These are phyloP conservation scores for Vanessa cardui DNA, from an alignment of 2,888 invertebrate genomes.

Conservation along the genomic window DNA sequence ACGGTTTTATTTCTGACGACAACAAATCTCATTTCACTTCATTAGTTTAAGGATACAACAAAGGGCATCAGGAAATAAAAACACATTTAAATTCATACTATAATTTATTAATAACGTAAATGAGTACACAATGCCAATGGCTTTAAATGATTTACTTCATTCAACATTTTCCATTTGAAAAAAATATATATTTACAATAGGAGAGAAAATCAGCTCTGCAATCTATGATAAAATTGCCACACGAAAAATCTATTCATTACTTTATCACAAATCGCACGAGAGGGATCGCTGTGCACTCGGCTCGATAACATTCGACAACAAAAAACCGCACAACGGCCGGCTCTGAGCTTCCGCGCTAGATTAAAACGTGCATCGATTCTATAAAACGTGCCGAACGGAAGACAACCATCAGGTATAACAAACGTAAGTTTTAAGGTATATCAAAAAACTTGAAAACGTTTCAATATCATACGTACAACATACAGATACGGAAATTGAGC, in stretches of 20 bases:
- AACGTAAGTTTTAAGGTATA: constrained; percentile 87
- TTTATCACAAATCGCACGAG: constrained; percentile 78
- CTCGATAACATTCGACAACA: constrained; percentile 52
- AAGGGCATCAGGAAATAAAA: constrained; percentile 45
- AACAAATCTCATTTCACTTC: constrained; percentile 1
- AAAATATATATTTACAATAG: constrained; percentile 80
- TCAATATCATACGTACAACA: constrained; percentile 77
- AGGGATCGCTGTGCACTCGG: constrained; percentile 79
- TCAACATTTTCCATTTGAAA: constrained; percentile 77
- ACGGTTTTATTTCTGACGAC: background rate
- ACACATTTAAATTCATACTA: constrained; percentile 70
- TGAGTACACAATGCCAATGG: constrained; percentile 83
- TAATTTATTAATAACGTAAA: constrained; percentile 84
- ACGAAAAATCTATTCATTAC: constrained; percentile 61
- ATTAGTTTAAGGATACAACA: background rate
- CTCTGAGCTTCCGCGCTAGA: constrained; percentile 40
- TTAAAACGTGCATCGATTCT: constrained; percentile 76
- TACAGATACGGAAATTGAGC: constrained; percentile 80
- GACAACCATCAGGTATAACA: constrained; percentile 90
- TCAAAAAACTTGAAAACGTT: constrained; percentile 70
- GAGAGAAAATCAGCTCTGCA: constrained; percentile 76
- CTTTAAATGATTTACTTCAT: constrained; percentile 81
- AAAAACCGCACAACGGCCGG: constrained; percentile 54
- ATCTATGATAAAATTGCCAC: constrained; percentile 70
- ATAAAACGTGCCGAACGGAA: constrained; percentile 82